Conservation (phyloP, 2,797 vertebrate species). For the Dromococcyx pavoninus region DNA sequence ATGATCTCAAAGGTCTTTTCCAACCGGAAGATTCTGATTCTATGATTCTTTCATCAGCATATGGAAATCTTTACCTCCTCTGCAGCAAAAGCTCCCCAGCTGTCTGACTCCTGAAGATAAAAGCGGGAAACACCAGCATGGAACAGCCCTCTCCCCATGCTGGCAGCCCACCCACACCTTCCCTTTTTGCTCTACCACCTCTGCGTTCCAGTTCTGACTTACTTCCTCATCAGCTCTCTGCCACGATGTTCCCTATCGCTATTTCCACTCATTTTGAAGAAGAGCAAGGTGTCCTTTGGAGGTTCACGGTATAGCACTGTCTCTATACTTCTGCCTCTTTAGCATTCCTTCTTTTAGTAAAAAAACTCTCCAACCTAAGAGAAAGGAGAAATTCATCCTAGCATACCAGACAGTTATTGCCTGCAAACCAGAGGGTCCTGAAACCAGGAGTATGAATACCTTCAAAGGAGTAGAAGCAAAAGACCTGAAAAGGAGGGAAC, state of each 20-base stretch:
- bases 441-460: neutral
- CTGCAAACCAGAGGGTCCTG: neutral
- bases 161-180: neutral
- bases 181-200: neutral
- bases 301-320: neutral
- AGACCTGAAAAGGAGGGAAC: neutral
- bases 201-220: neutral
- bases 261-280: neutral
- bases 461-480: neutral
- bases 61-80: neutral
- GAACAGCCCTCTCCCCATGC: neutral
- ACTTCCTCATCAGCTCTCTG: neutral
- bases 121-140: neutral
- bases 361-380: neutral
- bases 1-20: too few relatives aligned
- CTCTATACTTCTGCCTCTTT: neutral
- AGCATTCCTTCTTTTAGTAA: neutral
- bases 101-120: neutral
- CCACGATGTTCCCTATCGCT: neutral
- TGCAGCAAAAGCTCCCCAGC: neutral
- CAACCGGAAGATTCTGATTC: too few relatives aligned
- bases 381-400: neutral
- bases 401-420: neutral
- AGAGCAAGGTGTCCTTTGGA: neutral
- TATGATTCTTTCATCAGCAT: neutral